phyloP scores from a whole-genome alignment of 2,113 vertebrate genomes.

The Candoia aspera region DNA sequence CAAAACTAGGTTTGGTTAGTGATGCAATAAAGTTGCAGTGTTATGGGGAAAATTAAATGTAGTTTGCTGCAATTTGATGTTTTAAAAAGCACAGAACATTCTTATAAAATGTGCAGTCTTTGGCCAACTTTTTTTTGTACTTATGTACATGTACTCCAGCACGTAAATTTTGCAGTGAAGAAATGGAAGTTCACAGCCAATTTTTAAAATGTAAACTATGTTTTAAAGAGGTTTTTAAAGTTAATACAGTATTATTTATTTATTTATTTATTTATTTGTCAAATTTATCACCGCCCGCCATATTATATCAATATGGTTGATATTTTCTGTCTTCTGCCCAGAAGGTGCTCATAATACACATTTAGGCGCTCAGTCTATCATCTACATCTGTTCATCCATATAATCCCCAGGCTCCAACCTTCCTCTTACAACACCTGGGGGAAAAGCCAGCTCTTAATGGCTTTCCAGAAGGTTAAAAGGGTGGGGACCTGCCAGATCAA shows the following conservation, averaged over 20 bases:
- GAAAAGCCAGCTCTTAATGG: background rate
- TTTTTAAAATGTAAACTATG: background rate
- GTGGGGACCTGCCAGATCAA: background rate
- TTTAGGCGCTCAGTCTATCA: background rate
- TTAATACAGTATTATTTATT: background rate
- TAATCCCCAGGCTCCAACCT: background rate
- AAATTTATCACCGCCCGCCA: no score
- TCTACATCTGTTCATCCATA: background rate
- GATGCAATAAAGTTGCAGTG: background rate
- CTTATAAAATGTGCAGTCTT: background rate
- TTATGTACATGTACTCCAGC: background rate
- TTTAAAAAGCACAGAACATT: background rate
- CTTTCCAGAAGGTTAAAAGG: background rate
- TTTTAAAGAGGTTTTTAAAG: background rate
- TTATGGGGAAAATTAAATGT: background rate
- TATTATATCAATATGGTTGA: background rate
- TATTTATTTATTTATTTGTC: no score
- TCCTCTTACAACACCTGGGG: background rate
- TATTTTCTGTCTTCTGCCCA: background rate
- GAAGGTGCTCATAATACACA: background rate
- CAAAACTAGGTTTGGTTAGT: background rate
- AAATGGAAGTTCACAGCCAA: background rate
- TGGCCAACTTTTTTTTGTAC: background rate
- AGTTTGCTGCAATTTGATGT: background rate
- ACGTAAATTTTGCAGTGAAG: background rate